phyloP scores from a whole-genome alignment of 2,888 invertebrate genomes.

The Amblyjoppa proteus region DNA sequence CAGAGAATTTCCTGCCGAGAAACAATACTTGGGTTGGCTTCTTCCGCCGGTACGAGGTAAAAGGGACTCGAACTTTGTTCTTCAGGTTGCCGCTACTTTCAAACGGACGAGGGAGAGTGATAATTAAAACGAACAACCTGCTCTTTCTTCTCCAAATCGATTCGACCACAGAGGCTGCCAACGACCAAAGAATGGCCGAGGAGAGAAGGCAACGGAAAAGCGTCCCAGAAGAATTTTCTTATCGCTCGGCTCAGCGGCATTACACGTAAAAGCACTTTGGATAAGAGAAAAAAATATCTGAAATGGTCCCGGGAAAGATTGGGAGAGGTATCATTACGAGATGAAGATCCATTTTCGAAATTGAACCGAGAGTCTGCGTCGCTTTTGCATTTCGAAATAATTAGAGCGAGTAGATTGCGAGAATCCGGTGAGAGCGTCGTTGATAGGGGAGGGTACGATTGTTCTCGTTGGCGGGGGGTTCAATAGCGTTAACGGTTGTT shows the following conservation, averaged over 20 bases:
- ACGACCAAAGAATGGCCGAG: background rate
- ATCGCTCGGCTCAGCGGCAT: background rate
- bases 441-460: background rate
- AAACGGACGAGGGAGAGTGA: background rate
- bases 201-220: background rate
- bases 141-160: background rate
- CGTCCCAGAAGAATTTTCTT: conserved; percentile 14
- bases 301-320: background rate
- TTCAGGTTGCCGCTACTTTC: background rate
- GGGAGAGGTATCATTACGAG: conserved; percentile 40
- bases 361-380: conserved; percentile 32
- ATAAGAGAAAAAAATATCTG: conserved; percentile 17
- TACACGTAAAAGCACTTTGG: conserved; percentile 41
- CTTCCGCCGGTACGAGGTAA: background rate
- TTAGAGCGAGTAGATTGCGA: conserved; percentile 23
- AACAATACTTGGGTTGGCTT: background rate
- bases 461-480: background rate
- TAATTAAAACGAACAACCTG: background rate
- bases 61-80: background rate
- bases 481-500: background rate
- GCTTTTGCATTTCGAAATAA: conserved; percentile 28
- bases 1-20: background rate
- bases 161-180: conserved; percentile 1
- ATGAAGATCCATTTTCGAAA: conserved; percentile 56
- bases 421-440: background rate